Conservation (phyloP, 2,797 vertebrate species). For the Gambusia yucatana region DNA sequence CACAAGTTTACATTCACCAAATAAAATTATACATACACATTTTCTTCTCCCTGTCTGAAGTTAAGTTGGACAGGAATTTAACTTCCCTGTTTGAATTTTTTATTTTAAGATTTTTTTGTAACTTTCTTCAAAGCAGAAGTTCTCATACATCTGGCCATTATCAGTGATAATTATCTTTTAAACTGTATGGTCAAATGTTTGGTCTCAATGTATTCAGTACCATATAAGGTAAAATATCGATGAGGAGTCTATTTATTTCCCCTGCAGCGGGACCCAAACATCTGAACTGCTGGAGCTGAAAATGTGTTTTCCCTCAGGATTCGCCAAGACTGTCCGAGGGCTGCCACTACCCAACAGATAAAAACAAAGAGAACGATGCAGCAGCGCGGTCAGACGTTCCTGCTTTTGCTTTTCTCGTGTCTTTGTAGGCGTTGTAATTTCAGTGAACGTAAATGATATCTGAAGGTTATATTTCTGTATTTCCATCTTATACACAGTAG, state of each 20-base stretch:
- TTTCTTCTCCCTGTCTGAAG: no score
- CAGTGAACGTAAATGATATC: background rate
- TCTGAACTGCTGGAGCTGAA: background rate
- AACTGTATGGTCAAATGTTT: background rate
- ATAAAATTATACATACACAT: no score
- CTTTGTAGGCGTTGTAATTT: background rate
- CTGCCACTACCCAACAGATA: background rate
- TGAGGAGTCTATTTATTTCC: background rate
- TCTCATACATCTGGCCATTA: no score
- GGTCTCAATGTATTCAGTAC: background rate
- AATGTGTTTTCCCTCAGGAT: constrained; percentile 45
- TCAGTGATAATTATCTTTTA: background rate
- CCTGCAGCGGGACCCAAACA: background rate
- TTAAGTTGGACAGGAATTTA: background rate
- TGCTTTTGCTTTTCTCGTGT: background rate
- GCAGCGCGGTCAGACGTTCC: constrained; percentile 43
- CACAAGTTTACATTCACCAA: no score
- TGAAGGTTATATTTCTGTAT: background rate
- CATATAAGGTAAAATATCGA: background rate
- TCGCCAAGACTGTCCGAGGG: constrained; percentile 23
- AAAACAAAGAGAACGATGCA: constrained; percentile 5
- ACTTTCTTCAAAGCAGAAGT: background rate
- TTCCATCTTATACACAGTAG: constrained; percentile 5
- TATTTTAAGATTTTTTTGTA: background rate
- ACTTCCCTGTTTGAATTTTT: background rate